These are phyloP conservation scores for Ptilonorhynchus violaceus DNA, from an alignment of 2,113 vertebrate genomes.

Conservation along the genomic window DNA sequence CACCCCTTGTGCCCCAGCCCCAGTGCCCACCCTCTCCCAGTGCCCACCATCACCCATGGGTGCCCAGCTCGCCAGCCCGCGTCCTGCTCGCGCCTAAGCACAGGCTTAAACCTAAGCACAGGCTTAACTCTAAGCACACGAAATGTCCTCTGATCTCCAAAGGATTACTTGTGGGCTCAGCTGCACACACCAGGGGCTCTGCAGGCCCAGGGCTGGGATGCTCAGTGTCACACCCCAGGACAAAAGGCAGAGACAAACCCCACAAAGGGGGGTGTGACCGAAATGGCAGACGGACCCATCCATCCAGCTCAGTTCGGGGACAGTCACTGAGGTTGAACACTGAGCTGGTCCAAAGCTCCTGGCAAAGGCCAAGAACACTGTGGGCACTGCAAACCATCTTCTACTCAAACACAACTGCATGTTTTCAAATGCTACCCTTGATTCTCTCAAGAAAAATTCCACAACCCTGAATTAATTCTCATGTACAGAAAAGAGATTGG, in stretches of 20 bases:
- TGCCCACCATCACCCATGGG: neutral
- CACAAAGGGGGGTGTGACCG: fast-evolving
- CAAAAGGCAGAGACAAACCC: neutral
- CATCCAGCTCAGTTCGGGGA: neutral
- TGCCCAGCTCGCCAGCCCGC: neutral
- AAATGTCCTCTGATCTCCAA: neutral
- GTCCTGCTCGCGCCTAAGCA: neutral
- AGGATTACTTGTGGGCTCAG: neutral
- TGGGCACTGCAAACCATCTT: neutral
- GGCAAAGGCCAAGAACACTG: fast-evolving
- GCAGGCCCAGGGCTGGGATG: neutral
- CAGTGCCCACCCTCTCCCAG: neutral
- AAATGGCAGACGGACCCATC: neutral
- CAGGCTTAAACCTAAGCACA: neutral
- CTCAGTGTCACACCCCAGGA: neutral
- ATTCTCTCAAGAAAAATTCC: neutral
- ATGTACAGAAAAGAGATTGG: neutral
- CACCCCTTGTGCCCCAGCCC: neutral
- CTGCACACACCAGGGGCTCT: neutral
- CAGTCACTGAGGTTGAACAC: fast-evolving
- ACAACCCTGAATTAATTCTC: neutral
- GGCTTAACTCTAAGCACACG: neutral
- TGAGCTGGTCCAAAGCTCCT: neutral
- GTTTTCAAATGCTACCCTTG: fast-evolving
- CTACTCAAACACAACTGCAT: neutral